A percentile compares a stretch with the other conserved stretches of the same genome.
Conservation (phyloP, 1,140 invertebrate genomes). For the Neocloeon triangulifer region DNA sequence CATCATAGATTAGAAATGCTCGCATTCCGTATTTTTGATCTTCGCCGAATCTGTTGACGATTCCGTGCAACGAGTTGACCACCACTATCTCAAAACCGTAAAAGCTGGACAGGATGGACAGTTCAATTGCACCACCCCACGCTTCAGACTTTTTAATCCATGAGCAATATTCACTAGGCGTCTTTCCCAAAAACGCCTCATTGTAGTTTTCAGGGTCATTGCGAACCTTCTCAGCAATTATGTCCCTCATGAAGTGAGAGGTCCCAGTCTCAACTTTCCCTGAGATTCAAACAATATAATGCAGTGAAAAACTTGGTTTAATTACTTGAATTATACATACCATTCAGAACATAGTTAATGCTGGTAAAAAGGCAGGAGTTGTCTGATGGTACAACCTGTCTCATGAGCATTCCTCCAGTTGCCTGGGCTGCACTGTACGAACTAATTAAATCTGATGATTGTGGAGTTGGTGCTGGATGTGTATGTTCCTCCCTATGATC, state of each 20-base stretch:
- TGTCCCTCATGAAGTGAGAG: conserved; percentile 50
- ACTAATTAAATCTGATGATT: not conserved
- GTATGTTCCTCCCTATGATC: conserved; percentile 14
- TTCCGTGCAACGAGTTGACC: conserved; percentile 70
- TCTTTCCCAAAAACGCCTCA: conserved; percentile 68
- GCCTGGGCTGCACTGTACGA: not conserved
- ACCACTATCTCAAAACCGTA: conserved; percentile 86
- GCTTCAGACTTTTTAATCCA: conserved; percentile 67
- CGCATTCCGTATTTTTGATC: conserved; percentile 64
- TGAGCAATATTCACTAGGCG: conserved; percentile 63
- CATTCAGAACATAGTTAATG: conserved; percentile 37
- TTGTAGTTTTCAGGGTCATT: conserved; percentile 54
- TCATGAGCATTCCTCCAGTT: conserved; percentile 43
- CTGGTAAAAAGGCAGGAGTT: conserved; percentile 92
- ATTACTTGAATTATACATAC: conserved; percentile 15
- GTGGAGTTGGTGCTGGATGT: conserved; percentile 15
- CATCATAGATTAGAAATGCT: conserved; percentile 84
- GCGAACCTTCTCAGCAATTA: conserved; percentile 64
- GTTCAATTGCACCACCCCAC: conserved; percentile 92
- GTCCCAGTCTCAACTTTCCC: conserved; percentile 52
- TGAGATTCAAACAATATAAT: conserved; percentile 21
- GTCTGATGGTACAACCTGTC: conserved; percentile 77
- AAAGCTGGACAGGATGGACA: conserved; percentile 67
- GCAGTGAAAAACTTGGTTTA: not conserved
- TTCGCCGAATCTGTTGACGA: conserved; percentile 85